phyloP scores from a whole-genome alignment of 2,888 invertebrate species.

The Odontothrips loti region DNA sequence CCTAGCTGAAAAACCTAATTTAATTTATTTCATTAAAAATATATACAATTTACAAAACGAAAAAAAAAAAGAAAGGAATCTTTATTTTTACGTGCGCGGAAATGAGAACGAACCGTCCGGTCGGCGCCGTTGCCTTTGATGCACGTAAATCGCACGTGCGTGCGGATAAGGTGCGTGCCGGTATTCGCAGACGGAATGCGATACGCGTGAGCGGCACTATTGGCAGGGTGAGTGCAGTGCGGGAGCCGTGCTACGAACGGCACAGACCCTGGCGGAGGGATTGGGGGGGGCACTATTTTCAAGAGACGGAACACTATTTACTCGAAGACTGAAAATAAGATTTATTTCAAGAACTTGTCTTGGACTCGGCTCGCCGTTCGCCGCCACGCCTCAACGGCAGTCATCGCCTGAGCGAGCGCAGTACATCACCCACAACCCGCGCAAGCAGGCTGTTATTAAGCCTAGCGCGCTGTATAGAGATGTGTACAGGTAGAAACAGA shows the following conservation, averaged over 20 bases:
- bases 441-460: neutral
- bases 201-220: neutral
- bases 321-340: too few relatives aligned
- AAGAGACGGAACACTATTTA: too few relatives aligned
- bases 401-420: neutral
- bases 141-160: neutral
- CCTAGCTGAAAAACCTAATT: too few relatives aligned
- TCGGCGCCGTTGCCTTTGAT: too few relatives aligned
- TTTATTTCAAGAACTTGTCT: too few relatives aligned
- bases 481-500: too few relatives aligned
- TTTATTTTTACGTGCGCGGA: too few relatives aligned
- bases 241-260: too few relatives aligned
- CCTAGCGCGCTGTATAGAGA: neutral
- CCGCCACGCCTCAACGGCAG: neutral
- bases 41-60: neutral
- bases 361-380: neutral
- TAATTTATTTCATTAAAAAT: too few relatives aligned
- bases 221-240: neutral
- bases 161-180: neutral
- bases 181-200: neutral
- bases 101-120: too few relatives aligned
- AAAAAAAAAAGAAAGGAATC: neutral
- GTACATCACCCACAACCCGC: constrained; percentile 1
- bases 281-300: too few relatives aligned
- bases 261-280: too few relatives aligned